Conservation (phyloP, 2,888 invertebrate species). For the Onthophagus sagittarius region DNA sequence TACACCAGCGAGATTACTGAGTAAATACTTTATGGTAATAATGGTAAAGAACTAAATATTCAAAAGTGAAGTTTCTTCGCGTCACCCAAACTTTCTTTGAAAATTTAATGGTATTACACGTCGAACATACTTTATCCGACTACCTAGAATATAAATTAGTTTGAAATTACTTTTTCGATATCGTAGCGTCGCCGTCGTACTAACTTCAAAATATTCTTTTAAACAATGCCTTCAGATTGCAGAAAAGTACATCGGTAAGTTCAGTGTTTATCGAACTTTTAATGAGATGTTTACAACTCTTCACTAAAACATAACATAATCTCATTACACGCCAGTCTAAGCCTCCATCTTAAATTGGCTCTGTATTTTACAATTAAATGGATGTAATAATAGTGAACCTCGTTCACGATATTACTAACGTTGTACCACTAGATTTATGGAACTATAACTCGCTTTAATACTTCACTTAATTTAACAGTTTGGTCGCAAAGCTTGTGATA, state of each 20-base stretch:
- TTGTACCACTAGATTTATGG: background rate
- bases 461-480: background rate
- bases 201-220: conserved; percentile 3
- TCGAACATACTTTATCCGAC: conserved; percentile 9
- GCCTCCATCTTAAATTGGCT: background rate
- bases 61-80: background rate
- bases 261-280: background rate
- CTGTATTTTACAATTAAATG: background rate
- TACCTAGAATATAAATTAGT: conserved; percentile 22
- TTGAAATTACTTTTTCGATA: conserved; percentile 22
- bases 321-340: background rate
- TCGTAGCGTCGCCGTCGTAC: background rate
- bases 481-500: background rate
- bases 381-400: background rate
- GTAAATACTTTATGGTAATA: background rate
- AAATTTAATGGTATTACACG: conserved; percentile 8
- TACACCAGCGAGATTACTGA: background rate
- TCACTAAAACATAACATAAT: background rate
- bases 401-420: background rate
- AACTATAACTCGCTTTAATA: background rate
- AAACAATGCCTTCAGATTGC: background rate
- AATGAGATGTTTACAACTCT: background rate
- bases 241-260: background rate
- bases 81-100: background rate
- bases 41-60: background rate